Evolutionary conservation across 23 tunicate genomes (phyloP).

Genomic region (Phallusia fumigata): DNA sequence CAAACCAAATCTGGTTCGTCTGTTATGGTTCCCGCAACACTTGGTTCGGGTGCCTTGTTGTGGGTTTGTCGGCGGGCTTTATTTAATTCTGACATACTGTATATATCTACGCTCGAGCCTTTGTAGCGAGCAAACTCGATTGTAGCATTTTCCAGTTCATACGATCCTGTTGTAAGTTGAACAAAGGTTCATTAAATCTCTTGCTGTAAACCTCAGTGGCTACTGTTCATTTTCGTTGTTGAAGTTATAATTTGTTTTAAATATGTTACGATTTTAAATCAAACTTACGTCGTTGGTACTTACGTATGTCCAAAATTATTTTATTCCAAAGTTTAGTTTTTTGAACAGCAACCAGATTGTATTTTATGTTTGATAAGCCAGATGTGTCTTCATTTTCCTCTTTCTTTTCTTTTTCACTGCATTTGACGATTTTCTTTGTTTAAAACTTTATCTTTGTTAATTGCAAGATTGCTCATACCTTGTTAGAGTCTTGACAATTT

Average conservation of each 20-base stretch:
- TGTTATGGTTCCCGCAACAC: neutral
- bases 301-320: constrained; percentile 64
- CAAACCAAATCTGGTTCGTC: neutral
- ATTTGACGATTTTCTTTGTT: no score
- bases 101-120: constrained; percentile 1
- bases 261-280: neutral
- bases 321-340: constrained; percentile 61
- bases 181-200: neutral
- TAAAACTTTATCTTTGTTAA: neutral
- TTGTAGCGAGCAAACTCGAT: constrained; percentile 15
- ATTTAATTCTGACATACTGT: constrained; percentile 6
- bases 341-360: constrained; percentile 13
- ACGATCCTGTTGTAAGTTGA: constrained; percentile 10
- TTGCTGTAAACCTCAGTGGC: neutral
- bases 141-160: constrained; percentile 10
- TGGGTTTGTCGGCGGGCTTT: neutral
- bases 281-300: neutral
- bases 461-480: neutral
- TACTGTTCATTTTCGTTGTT: no score
- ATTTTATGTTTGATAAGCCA: constrained; percentile 66
- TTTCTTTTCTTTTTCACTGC: neutral
- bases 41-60: neutral
- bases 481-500: neutral
- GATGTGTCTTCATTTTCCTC: constrained; percentile 19
- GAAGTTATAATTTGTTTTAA: no score